Evolutionary conservation across 2,888 invertebrate genomes (phyloP).

Genomic region (Agonum fuliginosum): DNA sequence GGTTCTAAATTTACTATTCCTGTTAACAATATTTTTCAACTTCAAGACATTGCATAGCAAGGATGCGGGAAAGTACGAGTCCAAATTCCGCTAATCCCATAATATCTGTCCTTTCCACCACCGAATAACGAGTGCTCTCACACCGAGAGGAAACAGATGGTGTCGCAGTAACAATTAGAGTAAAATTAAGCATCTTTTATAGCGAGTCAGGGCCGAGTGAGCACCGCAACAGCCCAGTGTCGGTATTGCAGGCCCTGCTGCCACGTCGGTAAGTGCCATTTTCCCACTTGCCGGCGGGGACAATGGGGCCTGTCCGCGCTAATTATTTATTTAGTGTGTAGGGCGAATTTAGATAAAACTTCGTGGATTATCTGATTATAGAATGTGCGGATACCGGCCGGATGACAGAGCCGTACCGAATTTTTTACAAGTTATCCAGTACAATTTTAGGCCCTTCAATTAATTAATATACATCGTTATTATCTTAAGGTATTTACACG

Average conservation of each 20-base stretch:
- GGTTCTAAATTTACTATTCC: not conserved
- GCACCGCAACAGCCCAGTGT: slow-evolving; percentile 62
- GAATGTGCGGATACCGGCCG: too few relatives aligned
- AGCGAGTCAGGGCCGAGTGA: slow-evolving; percentile 71
- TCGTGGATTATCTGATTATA: slow-evolving; percentile 63
- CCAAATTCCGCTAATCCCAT: too few relatives aligned
- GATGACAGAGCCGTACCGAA: slow-evolving; percentile 14
- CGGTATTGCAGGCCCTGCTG: not conserved
- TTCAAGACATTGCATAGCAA: not conserved
- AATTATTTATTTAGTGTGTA: slow-evolving; percentile 65
- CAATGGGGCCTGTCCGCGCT: slow-evolving; percentile 57
- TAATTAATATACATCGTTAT: too few relatives aligned
- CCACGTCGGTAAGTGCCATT: slow-evolving; percentile 47
- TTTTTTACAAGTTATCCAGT: too few relatives aligned
- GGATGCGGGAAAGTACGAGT: too few relatives aligned
- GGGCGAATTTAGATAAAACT: slow-evolving; percentile 64
- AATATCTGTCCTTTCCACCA: too few relatives aligned
- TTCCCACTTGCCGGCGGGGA: slow-evolving; percentile 47
- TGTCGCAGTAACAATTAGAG: slow-evolving; percentile 73
- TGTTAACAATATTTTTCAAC: not conserved
- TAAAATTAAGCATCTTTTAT: slow-evolving; percentile 72
- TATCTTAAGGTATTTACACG: too few relatives aligned
- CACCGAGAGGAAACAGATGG: slow-evolving; percentile 72
- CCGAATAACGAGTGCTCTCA: too few relatives aligned
- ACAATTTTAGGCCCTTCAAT: too few relatives aligned